Evolutionary conservation across 1,140 invertebrate species (phyloP).

Genomic region (Sarcophaga bullata): DNA sequence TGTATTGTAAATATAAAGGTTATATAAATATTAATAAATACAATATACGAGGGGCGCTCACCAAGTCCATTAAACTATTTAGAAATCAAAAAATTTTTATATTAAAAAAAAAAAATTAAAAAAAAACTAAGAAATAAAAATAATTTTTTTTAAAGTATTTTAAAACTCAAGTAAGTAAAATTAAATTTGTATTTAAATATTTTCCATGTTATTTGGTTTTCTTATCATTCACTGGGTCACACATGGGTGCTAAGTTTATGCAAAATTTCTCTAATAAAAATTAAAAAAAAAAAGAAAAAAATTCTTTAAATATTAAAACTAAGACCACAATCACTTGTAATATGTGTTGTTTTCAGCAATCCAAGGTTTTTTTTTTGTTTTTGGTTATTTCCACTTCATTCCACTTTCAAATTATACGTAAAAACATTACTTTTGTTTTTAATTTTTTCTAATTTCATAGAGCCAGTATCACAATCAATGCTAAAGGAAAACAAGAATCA

Average conservation of each 20-base stretch:
- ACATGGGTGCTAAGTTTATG: no score
- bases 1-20: neutral
- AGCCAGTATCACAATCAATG: neutral
- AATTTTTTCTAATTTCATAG: neutral
- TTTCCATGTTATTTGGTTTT: neutral
- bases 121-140: neutral
- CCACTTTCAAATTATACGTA: neutral
- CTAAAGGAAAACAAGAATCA: neutral
- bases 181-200: neutral
- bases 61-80: conserved; percentile 26
- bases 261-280: neutral
- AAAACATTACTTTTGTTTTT: neutral
- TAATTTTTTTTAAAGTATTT: neutral
- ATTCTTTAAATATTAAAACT: neutral
- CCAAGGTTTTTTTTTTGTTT: no score
- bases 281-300: neutral
- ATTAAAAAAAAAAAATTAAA: neutral
- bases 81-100: neutral
- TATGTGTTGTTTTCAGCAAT: no score
- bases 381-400: neutral
- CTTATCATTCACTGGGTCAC: no score
- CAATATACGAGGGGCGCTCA: conserved; percentile 30
- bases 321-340: no score
- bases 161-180: no score
- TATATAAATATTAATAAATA: neutral